Base-by-base conservation (phyloP, 1,140 invertebrate genomes). In the Drosophila bocqueti region DNA sequence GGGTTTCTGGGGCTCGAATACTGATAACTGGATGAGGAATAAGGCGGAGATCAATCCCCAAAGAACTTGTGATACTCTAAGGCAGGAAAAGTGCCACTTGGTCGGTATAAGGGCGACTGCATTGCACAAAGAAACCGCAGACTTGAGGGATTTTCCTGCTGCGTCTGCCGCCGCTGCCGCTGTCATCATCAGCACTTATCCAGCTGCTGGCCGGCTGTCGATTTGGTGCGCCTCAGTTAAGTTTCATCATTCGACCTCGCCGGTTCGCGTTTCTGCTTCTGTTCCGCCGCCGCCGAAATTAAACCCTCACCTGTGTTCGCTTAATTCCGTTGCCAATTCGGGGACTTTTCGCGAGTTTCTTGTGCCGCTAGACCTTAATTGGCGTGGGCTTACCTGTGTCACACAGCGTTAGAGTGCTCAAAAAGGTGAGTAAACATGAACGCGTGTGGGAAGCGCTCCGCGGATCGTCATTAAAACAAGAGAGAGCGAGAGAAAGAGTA, bases 201-300 rank as follows among this genome's bases (percentile, higher is more conserved):
- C 40, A 43, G 38, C 29, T 21, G n/a, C 2, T 18, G 42, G 5
- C 50, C 29, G n/a, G 50, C 62, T 34, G 58, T 36, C 58, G 63
- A 66, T 66, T 66, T 8, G 66, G 21, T 34, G 50, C 31, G 46
- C n/a, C 55, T 52, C 55, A 61, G 55, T 74, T 73, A 40, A 38
- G 24, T 43, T 74, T 74, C 55, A 73, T 52, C 71, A 38, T 50
- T 59, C 71, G 55, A 74, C 54, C 68, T 61, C 71, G 24, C 36
- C 71, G 55, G 71, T 74, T 73, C 49, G 64, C 18, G 13, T 42
- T 42, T n/a, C 9, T 3, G 47, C 29, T 46, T 60, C 36, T 61
- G 24, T 46, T 46, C 40, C 40, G 52, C 9, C 40, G 52, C 9
- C 52, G 34, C 15, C 34, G 15, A 38, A 24, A 16, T 55, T n/a